phyloP scores from a whole-genome alignment of 2,888 invertebrate genomes.

The Acanthopleura granulata region DNA sequence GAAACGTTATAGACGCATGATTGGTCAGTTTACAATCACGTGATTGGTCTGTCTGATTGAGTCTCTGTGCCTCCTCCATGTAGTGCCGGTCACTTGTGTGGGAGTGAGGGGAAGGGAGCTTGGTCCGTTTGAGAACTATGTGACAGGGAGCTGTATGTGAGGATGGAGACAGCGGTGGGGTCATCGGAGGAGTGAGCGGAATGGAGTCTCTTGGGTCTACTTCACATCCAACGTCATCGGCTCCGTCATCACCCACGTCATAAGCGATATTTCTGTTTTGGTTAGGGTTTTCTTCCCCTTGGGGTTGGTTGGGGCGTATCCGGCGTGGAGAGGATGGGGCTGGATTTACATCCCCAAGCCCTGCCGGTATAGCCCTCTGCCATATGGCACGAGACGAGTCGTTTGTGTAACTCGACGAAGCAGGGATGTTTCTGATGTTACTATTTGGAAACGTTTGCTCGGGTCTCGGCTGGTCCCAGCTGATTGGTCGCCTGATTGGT shows the following conservation, averaged over 20 bases:
- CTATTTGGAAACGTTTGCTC: not conserved
- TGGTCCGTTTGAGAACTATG: not conserved
- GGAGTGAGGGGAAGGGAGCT: not conserved
- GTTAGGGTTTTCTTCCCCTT: not conserved
- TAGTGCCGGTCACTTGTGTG: not conserved
- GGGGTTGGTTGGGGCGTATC: not conserved
- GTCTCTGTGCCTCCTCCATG: not conserved
- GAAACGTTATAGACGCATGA: not conserved
- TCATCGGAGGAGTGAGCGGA: not conserved
- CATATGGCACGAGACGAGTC: constrained; percentile 1
- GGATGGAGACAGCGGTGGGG: not conserved
- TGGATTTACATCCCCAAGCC: not conserved
- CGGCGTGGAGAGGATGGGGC: not conserved
- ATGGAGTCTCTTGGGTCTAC: not conserved
- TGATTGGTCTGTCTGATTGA: not conserved
- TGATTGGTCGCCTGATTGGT: not conserved
- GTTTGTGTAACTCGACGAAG: not conserved
- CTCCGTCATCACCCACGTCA: not conserved
- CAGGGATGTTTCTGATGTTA: not conserved
- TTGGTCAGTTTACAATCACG: not conserved
- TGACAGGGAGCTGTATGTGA: not conserved
- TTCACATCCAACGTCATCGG: not conserved
- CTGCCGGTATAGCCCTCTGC: not conserved
- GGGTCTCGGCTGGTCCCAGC: constrained; percentile 6
- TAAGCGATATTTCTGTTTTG: not conserved